Conservation (phyloP, 2,113 vertebrate genomes). For the Grammomys dolichurus region DNA sequence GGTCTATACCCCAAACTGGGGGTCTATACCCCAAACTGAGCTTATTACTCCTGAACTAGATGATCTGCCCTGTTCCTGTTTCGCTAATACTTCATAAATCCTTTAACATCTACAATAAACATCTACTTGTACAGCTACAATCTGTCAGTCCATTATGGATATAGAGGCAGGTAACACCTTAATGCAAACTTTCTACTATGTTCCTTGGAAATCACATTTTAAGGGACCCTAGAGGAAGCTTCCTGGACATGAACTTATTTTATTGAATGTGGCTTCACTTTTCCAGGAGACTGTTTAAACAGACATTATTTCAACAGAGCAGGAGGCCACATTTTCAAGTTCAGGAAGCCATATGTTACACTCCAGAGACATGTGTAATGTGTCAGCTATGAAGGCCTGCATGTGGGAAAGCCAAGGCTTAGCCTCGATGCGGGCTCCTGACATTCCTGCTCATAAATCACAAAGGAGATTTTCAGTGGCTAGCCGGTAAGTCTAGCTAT, state of each 20-base stretch:
- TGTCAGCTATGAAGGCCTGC: constrained; percentile 78
- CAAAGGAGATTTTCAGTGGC: constrained; percentile 68
- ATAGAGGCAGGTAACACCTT: background rate
- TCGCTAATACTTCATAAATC: background rate
- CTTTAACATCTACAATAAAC: background rate
- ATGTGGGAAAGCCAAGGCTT: constrained; percentile 68
- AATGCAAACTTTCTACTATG: constrained; percentile 21
- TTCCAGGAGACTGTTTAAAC: constrained; percentile 79
- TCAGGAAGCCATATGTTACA: constrained; percentile 78
- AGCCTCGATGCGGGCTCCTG: constrained; percentile 65
- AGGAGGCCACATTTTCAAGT: constrained; percentile 61
- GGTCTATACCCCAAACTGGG: background rate
- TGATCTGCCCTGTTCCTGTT: background rate
- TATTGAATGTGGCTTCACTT: constrained; percentile 53
- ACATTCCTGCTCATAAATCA: constrained; percentile 72
- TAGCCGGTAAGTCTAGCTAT: constrained; percentile 49
- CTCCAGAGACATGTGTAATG: constrained; percentile 80
- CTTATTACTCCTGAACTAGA: background rate
- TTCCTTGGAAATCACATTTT: constrained; percentile 52
- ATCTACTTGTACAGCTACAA: background rate
- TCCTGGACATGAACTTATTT: constrained; percentile 56
- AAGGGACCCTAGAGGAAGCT: constrained; percentile 65
- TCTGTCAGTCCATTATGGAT: background rate
- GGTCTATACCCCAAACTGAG: background rate
- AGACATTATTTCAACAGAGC: constrained; percentile 76